Evolutionary conservation across 64 coral and sea anemone species (phyloP), one percentile per base, ranked within the genome.

Genomic region (Montipora foliosa): DNA sequence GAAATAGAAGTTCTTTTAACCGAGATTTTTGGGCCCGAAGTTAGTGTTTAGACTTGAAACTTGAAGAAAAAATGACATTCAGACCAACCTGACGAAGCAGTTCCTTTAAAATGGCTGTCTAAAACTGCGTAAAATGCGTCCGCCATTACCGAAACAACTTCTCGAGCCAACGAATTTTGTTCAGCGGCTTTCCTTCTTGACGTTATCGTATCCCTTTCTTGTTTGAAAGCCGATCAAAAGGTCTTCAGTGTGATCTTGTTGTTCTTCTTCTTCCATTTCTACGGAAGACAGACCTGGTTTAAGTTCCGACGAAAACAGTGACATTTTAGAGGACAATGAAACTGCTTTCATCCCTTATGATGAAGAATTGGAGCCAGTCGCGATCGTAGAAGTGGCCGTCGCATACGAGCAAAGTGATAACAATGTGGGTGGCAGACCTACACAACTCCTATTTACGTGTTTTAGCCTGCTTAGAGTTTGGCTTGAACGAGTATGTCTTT

Each of bases 301-400:
- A 75, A 44, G 29, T 75, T 75, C 73, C 24, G 24, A 75, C 73
- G 73, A 37, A 44, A 9, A 75, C 24, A 75, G 73, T 29, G 73
- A 75, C 3, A 75, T 75, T 44, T 44, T 75, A 44, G 21, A 37
- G 4, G 73, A 75, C 73, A 13, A 75, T 75, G 73, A 22, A 3
- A 44, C 22, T 11, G 25, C 3, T 75, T 83, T 83, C 9, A 22
- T 83, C 62, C 87, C 87, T 3, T 77, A 89, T 60, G 87, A 89
- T 25, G 73, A 74, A 6, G 87, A 74, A 62, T 25, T 89, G 25
- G 74, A 89, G 53, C 87, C 73, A 46, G 37, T 89, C 44, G 87
- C 87, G n/a, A 89, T 53, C 6, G 87, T 77, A 20, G 87, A 89
- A 57, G 72, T 78, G 20, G 87, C 74, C 0, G 52, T n/a, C 1